Evolutionary conservation across 2,888 invertebrate genomes (phyloP), one percentile per base, ranked within the genome.

Genomic region (Drosophila pegasa): DNA sequence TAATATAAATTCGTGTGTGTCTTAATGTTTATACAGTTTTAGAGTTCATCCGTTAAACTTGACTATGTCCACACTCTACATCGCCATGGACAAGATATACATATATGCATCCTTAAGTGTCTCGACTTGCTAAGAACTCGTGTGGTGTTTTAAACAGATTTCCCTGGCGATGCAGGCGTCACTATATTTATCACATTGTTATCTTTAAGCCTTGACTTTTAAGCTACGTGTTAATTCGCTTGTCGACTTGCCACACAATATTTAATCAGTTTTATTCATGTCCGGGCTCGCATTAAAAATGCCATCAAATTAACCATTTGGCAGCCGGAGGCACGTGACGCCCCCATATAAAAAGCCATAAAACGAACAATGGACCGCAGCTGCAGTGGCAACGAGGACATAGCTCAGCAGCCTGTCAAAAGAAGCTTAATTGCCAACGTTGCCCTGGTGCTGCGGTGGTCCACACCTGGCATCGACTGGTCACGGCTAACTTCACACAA

Each of bases 261-360:
- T 64, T 57, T 52, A 51, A 59, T 58, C 59, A 33, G 16, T 37
- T 72, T 55, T 14, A 40, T 55, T 57, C 40, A 59, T 52, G 51
- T 20, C 93, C 94, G n/a, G 94, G 60, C 52, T 57, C 52, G 38
- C 60, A 75, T 72, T 56, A 85, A 63, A 78, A 87, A 65, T 78
- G 64, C 41, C 79, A 85, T 87, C 45, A 82, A 78, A 71, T 56
- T 74, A 68, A 16, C 67, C 25, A 37, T 56, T 72, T 63, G 54
- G 50, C 41, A 48, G 62, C 22, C 58, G 60, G 18, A 35, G 43
- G 37, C 65, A 75, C 65, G 73, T 69, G 62, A 54, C 43, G 50
- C 37, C 27, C 25, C 27, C 54, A 78, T 75, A 75, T 81, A 71
- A 78, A 84, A 75, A 63, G 69, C 66, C 62, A 74, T 70, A 78